Evolutionary conservation across 2,113 vertebrate genomes (phyloP).

Genomic region (Agapornis roseicollis): DNA sequence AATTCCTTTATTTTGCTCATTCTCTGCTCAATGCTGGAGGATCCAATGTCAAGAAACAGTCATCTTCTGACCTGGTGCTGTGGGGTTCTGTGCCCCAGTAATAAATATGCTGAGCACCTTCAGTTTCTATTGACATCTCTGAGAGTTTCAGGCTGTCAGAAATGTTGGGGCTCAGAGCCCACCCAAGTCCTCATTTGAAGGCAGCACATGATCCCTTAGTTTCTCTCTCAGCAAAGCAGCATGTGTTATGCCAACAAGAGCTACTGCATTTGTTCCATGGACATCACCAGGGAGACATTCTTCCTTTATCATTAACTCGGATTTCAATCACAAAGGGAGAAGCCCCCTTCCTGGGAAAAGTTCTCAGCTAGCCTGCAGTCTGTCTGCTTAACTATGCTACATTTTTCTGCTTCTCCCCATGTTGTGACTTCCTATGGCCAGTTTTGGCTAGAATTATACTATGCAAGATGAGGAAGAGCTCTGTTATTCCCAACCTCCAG

Average conservation of each 20-base stretch:
- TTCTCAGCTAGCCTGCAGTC: not conserved
- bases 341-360: not conserved
- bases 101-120: not conserved
- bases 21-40: not conserved
- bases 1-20: not conserved
- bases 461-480: not conserved
- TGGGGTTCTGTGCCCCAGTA: not conserved
- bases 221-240: not conserved
- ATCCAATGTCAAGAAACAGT: not conserved
- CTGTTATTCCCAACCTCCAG: not conserved
- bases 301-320: not conserved
- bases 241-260: not conserved
- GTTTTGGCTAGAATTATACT: not conserved
- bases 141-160: not conserved
- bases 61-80: not conserved
- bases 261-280: not conserved
- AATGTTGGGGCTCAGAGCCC: not conserved
- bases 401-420: not conserved
- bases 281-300: not conserved
- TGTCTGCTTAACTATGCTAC: not conserved
- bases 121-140: not conserved
- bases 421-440: not conserved
- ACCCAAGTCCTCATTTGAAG: not conserved
- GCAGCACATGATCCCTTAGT: not conserved
- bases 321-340: not conserved